Evolutionary conservation across 2,888 invertebrate species (phyloP).

Genomic region (Melanostoma mellinum): DNA sequence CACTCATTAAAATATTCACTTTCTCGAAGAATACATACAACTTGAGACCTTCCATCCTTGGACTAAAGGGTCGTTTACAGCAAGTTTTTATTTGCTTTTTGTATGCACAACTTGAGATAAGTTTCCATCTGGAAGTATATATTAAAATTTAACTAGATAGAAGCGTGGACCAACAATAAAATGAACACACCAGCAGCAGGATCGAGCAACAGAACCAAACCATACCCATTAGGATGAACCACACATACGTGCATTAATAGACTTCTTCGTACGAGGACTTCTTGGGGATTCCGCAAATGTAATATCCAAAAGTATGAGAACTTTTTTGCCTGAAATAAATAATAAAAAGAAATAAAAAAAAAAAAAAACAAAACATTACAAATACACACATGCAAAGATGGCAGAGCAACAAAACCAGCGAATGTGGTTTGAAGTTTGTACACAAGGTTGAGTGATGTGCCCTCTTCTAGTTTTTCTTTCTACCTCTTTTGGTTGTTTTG

Average conservation of each 20-base stretch:
- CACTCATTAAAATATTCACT: conserved; percentile 42
- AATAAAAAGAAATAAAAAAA: conserved; percentile 13
- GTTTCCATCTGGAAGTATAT: conserved; percentile 18
- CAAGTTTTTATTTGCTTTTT: conserved; percentile 19
- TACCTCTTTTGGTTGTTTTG: conserved; percentile 23
- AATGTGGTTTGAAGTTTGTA: conserved; percentile 56
- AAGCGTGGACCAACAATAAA: conserved; percentile 40
- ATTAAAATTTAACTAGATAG: conserved; percentile 5
- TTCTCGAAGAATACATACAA: conserved; percentile 12
- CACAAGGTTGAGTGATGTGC: conserved; percentile 70
- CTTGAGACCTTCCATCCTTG: not conserved
- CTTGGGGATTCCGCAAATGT: conserved; percentile 57
- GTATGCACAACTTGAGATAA: conserved; percentile 3
- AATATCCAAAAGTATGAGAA: conserved; percentile 59
- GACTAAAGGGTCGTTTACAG: not conserved
- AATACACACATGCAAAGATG: not conserved
- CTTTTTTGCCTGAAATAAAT: conserved; percentile 40
- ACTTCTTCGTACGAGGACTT: conserved; percentile 48
- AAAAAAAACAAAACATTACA: not conserved
- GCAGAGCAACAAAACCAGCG: conserved; percentile 36
- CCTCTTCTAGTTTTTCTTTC: conserved; percentile 32
- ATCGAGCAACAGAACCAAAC: conserved; percentile 10
- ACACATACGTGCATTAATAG: conserved; percentile 50
- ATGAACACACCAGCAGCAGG: not conserved
- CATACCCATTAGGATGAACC: not conserved